These are phyloP conservation scores for Apostichopus leukothele DNA, from an alignment of 53 echinoderm and acorn worm genomes.

Conservation along the genomic window DNA sequence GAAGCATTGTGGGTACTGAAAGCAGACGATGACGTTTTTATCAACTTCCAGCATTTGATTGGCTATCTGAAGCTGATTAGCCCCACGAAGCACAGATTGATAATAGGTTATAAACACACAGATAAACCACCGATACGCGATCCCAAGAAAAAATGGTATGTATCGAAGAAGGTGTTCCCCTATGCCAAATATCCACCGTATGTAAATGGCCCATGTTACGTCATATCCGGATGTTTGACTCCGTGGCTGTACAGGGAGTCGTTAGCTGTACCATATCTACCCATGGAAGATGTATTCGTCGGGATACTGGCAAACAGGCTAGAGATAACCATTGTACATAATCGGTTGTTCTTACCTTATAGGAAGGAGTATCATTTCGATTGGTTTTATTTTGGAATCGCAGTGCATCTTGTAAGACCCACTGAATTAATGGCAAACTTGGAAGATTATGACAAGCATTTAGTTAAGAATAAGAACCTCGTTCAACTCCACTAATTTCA, in stretches of 20 bases:
- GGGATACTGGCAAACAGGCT: background rate
- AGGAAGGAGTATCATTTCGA: no score
- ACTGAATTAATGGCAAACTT: no score
- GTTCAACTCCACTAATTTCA: no score
- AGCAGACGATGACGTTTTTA: background rate
- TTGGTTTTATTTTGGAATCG: no score
- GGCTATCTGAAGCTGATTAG: background rate
- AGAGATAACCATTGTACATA: background rate
- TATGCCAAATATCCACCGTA: background rate
- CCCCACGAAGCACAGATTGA: background rate
- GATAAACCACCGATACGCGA: background rate
- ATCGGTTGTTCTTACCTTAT: no score
- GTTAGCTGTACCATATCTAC: background rate
- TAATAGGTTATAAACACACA: background rate
- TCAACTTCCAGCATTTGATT: background rate
- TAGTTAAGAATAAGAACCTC: no score
- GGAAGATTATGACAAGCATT: no score
- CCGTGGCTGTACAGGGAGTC: background rate
- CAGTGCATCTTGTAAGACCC: no score
- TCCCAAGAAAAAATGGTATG: background rate
- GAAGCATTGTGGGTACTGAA: background rate
- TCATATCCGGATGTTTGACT: conserved; percentile 10
- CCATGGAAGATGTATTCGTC: conserved; percentile 16
- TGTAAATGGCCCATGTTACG: background rate
- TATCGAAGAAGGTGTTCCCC: background rate